Evolutionary conservation across 2,888 invertebrate genomes (phyloP).

Genomic region (Aphelenchoides bicaudatus): DNA sequence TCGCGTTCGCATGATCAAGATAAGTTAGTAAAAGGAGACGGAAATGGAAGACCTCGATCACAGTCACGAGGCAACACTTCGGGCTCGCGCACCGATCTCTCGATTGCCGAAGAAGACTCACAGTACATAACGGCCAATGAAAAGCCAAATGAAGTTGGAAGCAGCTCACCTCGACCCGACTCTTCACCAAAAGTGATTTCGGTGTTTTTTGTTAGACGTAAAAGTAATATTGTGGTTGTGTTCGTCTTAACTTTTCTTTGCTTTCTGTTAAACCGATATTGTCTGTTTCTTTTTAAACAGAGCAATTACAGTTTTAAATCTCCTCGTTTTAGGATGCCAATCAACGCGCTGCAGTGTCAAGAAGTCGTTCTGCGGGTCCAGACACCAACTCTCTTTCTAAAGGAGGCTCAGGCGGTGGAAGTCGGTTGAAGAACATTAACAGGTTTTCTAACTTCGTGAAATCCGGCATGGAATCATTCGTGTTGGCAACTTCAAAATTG

Average conservation of each 20-base stretch:
- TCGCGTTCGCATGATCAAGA: constrained; percentile 7
- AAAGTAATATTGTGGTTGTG: neutral
- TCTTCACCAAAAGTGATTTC: neutral
- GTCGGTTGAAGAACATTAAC: constrained; percentile 40
- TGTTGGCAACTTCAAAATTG: constrained; percentile 72
- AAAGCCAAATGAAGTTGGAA: neutral
- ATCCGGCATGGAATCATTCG: constrained; percentile 82
- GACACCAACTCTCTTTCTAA: constrained; percentile 28
- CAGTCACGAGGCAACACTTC: constrained; percentile 34
- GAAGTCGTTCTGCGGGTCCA: constrained; percentile 42
- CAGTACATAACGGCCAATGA: constrained; percentile 2
- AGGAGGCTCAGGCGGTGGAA: constrained; percentile 23
- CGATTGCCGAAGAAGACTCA: constrained; percentile 44
- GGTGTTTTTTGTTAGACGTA: constrained; percentile 7
- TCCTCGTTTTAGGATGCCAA: constrained; percentile 30
- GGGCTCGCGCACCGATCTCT: constrained; percentile 49
- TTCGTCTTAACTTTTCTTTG: constrained; percentile 7
- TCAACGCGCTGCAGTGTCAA: constrained; percentile 28
- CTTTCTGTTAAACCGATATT: neutral
- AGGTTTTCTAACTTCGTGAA: constrained; percentile 82
- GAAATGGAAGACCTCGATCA: constrained; percentile 28
- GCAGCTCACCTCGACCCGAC: constrained; percentile 1
- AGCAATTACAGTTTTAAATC: neutral
- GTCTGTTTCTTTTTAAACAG: neutral
- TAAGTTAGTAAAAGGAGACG: neutral